Base-by-base conservation (phyloP, 1,140 invertebrate genomes). In the Zaprionus taronus region DNA sequence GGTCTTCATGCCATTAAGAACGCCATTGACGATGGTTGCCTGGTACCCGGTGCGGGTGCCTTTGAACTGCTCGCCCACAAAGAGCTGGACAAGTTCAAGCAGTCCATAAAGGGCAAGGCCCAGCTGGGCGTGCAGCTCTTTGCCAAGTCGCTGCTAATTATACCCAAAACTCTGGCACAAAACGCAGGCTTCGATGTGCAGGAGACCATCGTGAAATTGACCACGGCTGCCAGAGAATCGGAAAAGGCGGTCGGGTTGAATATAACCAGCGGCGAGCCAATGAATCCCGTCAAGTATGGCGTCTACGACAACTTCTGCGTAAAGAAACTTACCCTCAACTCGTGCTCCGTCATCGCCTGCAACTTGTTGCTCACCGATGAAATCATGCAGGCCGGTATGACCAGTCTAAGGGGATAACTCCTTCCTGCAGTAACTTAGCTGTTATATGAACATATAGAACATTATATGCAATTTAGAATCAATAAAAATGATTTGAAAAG, bases 371-470 rank as follows among this genome's bases (percentile, higher is more conserved):
- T 99, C 24, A 99, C 99, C 2, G 99, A 99, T 94, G 99, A 99
- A 94, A 99, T 99, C 55, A 99, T 99, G 98, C 95, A 98, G 93
- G 99, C 99, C 85, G 99, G 99, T 77, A 96, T 99, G 95, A 98
- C 98, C 5, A 74, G 51, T 28, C 41, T 74, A 0, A 74, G 56
- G 34, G 14, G 51, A 22, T 22, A 12, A n/a, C n/a, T 17, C 4
- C 2, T 49, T 49, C 6, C 17, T 17, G 20, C 20, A n/a, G 6
- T 1, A 17, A 44, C 15, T 44, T 44, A 6, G 5, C 12, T 44
- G 15, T 17, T 14, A 44, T 15, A 38, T 0, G 2, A 31, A 31
- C 9, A 31, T 31, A 11, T 31, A 9, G n/a, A 15, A 15, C 14
- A 14, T 38, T 38, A 2, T 47, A 34, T 11, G 9, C n/a, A 3